A percentile compares a stretch with the other conserved stretches of the same genome.
Conservation (phyloP, 2,888 invertebrate species). For the Eustalomyia histrio region DNA sequence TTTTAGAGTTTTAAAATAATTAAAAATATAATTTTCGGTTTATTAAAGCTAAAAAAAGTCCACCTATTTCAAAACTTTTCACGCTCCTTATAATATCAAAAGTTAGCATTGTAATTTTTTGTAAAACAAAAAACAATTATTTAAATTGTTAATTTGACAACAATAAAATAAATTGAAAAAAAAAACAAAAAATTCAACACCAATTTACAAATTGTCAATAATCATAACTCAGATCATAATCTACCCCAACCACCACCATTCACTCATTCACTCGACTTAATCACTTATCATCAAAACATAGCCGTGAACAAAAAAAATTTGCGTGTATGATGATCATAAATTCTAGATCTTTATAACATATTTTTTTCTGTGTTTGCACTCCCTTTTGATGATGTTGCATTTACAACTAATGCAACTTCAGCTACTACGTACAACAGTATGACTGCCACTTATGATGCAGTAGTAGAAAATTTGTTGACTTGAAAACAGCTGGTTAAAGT, state of each 20-base stretch:
- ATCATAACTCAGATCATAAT: constrained; percentile 64
- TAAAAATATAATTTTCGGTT: no score
- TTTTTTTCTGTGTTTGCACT: constrained; percentile 4
- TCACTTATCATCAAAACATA: constrained; percentile 35
- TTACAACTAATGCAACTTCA: background rate
- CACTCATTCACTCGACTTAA: constrained; percentile 19
- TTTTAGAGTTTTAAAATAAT: no score
- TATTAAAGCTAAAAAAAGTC: no score
- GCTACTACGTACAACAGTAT: constrained; percentile 19
- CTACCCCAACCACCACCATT: constrained; percentile 39
- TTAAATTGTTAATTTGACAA: constrained; percentile 59
- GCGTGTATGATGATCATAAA: constrained; percentile 65
- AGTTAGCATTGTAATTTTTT: no score
- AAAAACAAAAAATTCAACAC: constrained; percentile 29
- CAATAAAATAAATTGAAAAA: constrained; percentile 3
- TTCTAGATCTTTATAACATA: constrained; percentile 49
- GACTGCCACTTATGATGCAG: constrained; percentile 1
- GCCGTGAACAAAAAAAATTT: constrained; percentile 55
- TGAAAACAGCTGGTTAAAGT: constrained; percentile 66
- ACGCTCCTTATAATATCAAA: no score
- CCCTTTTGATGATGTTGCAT: constrained; percentile 23
- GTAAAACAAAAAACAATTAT: constrained; percentile 31
- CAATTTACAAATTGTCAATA: constrained; percentile 62
- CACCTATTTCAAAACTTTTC: no score
- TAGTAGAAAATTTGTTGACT: background rate